These are phyloP conservation scores for Callorhinus ursinus DNA, from an alignment of 2,113 vertebrate species.

Conservation along the genomic window DNA sequence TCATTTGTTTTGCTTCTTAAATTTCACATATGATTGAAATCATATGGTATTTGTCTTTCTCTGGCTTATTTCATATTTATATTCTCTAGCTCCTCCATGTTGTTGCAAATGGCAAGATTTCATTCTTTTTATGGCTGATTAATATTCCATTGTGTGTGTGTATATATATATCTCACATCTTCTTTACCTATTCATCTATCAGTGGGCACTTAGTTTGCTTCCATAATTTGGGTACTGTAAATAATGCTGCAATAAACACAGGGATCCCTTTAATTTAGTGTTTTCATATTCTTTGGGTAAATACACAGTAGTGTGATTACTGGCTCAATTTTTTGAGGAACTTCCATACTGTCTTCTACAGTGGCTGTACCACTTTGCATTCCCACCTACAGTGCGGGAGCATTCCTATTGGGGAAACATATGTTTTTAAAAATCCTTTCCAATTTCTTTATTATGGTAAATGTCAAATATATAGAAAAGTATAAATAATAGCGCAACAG, in stretches of 20 bases:
- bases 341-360: background rate
- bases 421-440: background rate
- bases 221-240: background rate
- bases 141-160: background rate
- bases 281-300: background rate
- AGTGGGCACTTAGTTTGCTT: background rate
- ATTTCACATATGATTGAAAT: background rate
- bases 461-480: conserved; percentile 2
- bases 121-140: background rate
- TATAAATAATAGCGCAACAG: background rate
- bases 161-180: background rate
- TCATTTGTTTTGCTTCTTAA: background rate
- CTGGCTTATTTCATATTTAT: background rate
- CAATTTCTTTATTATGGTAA: background rate
- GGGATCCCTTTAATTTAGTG: background rate
- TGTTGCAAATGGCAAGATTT: background rate
- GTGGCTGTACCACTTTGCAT: background rate
- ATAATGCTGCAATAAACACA: background rate
- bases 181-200: background rate
- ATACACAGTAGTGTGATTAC: background rate
- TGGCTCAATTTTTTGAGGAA: background rate
- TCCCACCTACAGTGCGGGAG: background rate
- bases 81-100: background rate
- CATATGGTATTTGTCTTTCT: background rate
- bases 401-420: background rate